phyloP scores from a whole-genome alignment of 2,797 vertebrate genomes.

The Hypotaenidia philippensis region DNA sequence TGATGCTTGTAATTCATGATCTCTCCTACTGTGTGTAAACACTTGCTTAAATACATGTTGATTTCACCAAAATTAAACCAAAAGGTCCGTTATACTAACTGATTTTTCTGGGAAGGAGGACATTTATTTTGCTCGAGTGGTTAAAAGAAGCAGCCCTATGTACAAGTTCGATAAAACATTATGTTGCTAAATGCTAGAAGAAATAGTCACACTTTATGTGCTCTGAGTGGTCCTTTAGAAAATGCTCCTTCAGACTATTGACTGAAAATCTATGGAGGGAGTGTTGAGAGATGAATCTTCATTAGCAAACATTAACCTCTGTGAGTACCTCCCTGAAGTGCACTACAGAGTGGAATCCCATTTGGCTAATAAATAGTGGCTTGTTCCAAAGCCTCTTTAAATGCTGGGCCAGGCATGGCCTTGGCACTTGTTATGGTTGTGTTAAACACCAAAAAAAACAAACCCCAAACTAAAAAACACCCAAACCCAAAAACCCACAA shows the following conservation, averaged over 20 bases:
- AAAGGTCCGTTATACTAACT: not conserved
- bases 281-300: slow-evolving; percentile 39
- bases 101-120: not conserved
- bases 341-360: not conserved
- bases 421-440: not conserved
- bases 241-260: slow-evolving; percentile 7
- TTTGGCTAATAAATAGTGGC: not conserved
- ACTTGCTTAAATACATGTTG: slow-evolving; percentile 18
- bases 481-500: no score
- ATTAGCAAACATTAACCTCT: not conserved
- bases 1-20: slow-evolving; percentile 25
- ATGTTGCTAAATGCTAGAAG: not conserved
- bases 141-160: not conserved
- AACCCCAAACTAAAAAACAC: no score
- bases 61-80: slow-evolving; percentile 11
- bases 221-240: slow-evolving; percentile 18
- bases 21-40: not conserved
- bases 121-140: not conserved
- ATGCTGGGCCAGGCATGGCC: not conserved
- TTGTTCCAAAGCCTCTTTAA: not conserved
- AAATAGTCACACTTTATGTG: not conserved
- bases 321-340: not conserved
- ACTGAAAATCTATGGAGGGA: not conserved
- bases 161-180: slow-evolving; percentile 11
- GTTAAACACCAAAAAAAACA: not conserved